Base-by-base conservation (phyloP, 2,113 vertebrate genomes). In the Hyaena hyaena region DNA sequence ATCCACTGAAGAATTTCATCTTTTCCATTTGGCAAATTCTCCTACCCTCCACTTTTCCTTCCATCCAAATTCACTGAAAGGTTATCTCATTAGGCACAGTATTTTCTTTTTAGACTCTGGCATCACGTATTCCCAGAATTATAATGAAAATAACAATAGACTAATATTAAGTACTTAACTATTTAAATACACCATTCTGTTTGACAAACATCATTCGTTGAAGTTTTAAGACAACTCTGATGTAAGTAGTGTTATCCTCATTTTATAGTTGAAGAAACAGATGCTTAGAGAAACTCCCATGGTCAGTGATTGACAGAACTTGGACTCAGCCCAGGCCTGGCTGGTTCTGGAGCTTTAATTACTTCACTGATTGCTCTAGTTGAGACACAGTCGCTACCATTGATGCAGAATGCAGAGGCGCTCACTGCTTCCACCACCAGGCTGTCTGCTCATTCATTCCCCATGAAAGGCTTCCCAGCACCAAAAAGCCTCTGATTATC, bases 1-100 rank as follows among this genome's bases (percentile, higher is more conserved):
- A 55, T 90, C 92, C 31, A 88, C 55, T 65, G 65, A 97, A 90
- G 21, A 48, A 95, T 88, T 96, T 90, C 61, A 79, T 58, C 58
- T 88, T 97, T 96, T 91, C 77, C 90, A 50, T 63, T 86, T 93
- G 80, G 45, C 43, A 90, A 39, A 68, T 28, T 53, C 7, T 48
- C 6, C n/a, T 21, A 43, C 16, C 33, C 83, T 96, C 74, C 71
- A 89, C 31, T 83, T 92, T 93, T 93, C 5, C 35, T 65, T 88
- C 58, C 23, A 95, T 10, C 39, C 73, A 89, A 19, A 76, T 48
- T 88, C 81, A 68, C 7, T 50, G 58, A 93, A 92, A 97, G 39
- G 3, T 95, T 93, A 61, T 69, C 80, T 94, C 82, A 81, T 63
- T 81, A 82, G 39, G 2, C 26, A 74, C 12, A 43, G 19, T 33